These are phyloP conservation scores for Chelidonichthys spinosus DNA, from an alignment of 2,797 vertebrate genomes.

Conservation along the genomic window DNA sequence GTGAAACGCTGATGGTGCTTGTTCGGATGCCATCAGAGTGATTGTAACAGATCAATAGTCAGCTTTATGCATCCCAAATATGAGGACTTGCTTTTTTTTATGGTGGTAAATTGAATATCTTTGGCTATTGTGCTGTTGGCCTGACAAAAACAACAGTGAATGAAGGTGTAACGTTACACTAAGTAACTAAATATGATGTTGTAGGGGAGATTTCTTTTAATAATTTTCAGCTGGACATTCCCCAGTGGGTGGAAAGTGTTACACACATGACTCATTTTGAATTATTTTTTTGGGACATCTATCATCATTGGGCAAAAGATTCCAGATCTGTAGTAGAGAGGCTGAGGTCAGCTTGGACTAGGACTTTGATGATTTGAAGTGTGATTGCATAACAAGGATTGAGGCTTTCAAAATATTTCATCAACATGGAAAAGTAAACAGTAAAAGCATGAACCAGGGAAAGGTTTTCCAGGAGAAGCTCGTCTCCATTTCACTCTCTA, in stretches of 20 bases:
- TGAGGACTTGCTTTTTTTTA: background rate
- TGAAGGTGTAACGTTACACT: background rate
- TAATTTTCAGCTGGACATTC: background rate
- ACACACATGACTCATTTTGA: background rate
- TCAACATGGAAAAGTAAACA: conserved; percentile 7
- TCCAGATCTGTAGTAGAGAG: conserved; percentile 6
- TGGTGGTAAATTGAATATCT: background rate
- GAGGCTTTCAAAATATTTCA: background rate
- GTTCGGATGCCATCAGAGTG: background rate
- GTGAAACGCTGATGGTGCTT: background rate
- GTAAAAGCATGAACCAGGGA: background rate
- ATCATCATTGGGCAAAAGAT: background rate
- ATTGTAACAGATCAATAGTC: background rate
- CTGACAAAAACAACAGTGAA: background rate
- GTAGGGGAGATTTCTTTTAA: background rate
- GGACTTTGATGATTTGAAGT: background rate
- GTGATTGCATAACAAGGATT: background rate
- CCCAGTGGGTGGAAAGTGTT: no score
- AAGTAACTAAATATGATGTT: background rate
- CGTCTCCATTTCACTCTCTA: conserved; percentile 38
- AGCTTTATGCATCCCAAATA: background rate
- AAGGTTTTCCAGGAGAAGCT: conserved; percentile 11
- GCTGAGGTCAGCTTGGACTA: background rate
- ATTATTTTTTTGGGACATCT: background rate
- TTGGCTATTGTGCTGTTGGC: background rate